These are phyloP conservation scores for Drosophila micromelanica DNA, from an alignment of 1,140 invertebrate species.

Conservation along the genomic window DNA sequence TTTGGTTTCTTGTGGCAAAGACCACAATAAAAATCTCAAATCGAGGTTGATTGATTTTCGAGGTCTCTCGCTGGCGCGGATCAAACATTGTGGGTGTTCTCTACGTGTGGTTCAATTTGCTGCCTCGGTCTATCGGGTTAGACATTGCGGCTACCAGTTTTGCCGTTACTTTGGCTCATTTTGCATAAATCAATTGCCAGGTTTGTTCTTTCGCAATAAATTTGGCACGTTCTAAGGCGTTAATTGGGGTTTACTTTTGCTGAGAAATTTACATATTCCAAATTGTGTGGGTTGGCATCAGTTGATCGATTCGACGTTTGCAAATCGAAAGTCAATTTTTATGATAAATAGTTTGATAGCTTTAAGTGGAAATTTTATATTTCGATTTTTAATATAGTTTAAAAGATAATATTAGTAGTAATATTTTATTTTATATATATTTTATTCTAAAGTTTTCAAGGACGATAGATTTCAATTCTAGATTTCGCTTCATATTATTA, in stretches of 20 bases:
- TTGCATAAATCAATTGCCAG: conserved; percentile 62
- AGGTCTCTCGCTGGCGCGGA: conserved; percentile 25
- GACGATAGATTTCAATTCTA: not conserved
- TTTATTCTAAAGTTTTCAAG: not conserved
- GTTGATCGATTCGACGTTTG: not conserved
- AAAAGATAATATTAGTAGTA: no score
- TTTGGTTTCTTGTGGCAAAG: not conserved
- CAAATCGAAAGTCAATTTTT: conserved; percentile 5
- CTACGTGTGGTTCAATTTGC: conserved; percentile 40
- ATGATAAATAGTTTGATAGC: not conserved
- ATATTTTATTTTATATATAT: no score
- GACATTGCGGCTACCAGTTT: conserved; percentile 59
- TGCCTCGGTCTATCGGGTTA: conserved; percentile 24
- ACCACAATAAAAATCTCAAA: conserved; percentile 37
- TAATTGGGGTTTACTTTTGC: conserved; percentile 46
- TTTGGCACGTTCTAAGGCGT: conserved; percentile 67
- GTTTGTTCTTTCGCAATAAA: conserved; percentile 58
- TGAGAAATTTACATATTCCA: not conserved
- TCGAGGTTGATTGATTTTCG: conserved; percentile 68
- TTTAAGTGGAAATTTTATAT: not conserved
- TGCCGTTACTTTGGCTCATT: conserved; percentile 24
- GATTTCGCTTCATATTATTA: not conserved
- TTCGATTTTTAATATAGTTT: no score
- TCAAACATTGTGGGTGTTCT: conserved; percentile 61
- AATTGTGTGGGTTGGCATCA: conserved; percentile 1